These are phyloP conservation scores for Drosophila malerkotliana DNA, from an alignment of 1,140 invertebrate genomes.

Conservation along the genomic window DNA sequence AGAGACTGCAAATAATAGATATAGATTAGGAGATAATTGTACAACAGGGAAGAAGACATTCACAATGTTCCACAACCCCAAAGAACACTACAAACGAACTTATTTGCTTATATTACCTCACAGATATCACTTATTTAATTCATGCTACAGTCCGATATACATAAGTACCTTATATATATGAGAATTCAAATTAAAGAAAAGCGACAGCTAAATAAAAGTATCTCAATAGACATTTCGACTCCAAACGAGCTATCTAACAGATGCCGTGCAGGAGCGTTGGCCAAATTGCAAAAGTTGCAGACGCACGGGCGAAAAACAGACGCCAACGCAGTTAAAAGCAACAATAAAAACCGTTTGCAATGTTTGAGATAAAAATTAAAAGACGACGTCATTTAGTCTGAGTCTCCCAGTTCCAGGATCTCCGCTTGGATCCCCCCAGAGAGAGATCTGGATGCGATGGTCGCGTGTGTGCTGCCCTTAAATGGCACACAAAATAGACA, in stretches of 20 bases:
- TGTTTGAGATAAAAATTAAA: conserved; percentile 82
- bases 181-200: conserved; percentile 73
- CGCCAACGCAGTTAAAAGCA: conserved; percentile 76
- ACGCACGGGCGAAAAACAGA: conserved; percentile 53
- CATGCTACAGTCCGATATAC: conserved; percentile 3
- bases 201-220: conserved; percentile 37
- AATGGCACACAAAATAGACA: conserved; percentile 78
- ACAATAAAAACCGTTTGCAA: conserved; percentile 82
- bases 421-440: conserved; percentile 12
- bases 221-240: conserved; percentile 14
- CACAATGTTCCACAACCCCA: not conserved
- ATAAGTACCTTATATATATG: conserved; percentile 56
- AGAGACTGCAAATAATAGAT: too few species aligned
- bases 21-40: too few species aligned
- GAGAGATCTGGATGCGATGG: conserved; percentile 27
- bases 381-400: conserved; percentile 75
- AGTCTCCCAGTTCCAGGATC: conserved; percentile 10
- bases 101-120: too few species aligned
- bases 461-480: conserved; percentile 75
- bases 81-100: too few species aligned
- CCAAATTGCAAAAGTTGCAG: conserved; percentile 70
- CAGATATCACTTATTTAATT: not conserved
- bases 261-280: conserved; percentile 65
- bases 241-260: conserved; percentile 50
- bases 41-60: too few species aligned